These are phyloP conservation scores for Sorex maritimensis DNA, from an alignment of 2,797 vertebrate genomes.

Conservation along the genomic window DNA sequence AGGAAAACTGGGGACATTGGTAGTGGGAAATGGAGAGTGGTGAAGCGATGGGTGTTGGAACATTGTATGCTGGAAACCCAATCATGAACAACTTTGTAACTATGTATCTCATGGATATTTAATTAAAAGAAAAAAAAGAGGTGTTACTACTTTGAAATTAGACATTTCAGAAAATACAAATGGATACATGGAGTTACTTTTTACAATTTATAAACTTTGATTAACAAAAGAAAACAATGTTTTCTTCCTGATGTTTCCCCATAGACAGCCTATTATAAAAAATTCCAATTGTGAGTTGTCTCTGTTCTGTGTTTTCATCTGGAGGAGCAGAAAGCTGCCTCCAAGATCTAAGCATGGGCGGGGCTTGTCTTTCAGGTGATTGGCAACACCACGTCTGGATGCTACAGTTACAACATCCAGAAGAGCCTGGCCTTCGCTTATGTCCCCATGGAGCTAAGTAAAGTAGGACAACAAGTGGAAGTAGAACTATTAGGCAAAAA, in stretches of 20 bases:
- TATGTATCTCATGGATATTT: too few species aligned
- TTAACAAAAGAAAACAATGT: not conserved
- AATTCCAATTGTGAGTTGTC: not conserved
- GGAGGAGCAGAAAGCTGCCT: not conserved
- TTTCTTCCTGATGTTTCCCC: not conserved
- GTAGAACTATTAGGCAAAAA: slow-evolving; percentile 96
- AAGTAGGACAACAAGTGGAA: slow-evolving; percentile 95
- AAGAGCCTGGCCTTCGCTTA: slow-evolving; percentile 97
- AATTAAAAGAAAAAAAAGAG: not conserved
- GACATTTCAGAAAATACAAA: not conserved
- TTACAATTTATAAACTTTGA: slow-evolving; percentile 34
- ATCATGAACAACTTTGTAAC: too few species aligned
- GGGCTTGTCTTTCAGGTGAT: slow-evolving; percentile 92
- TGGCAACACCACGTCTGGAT: slow-evolving; percentile 98
- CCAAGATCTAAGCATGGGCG: not conserved
- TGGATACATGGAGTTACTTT: slow-evolving; percentile 49
- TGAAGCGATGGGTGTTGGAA: too few species aligned
- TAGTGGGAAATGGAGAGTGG: too few species aligned
- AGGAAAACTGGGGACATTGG: too few species aligned
- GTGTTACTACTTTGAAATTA: slow-evolving; percentile 29
- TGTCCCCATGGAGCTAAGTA: slow-evolving; percentile 93
- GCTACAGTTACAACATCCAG: slow-evolving; percentile 95
- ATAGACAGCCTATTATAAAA: not conserved
- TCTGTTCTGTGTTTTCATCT: not conserved
- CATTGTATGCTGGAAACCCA: too few species aligned